Evolutionary conservation across 2,888 invertebrate species (phyloP).

Genomic region (Napeogenes inachia): DNA sequence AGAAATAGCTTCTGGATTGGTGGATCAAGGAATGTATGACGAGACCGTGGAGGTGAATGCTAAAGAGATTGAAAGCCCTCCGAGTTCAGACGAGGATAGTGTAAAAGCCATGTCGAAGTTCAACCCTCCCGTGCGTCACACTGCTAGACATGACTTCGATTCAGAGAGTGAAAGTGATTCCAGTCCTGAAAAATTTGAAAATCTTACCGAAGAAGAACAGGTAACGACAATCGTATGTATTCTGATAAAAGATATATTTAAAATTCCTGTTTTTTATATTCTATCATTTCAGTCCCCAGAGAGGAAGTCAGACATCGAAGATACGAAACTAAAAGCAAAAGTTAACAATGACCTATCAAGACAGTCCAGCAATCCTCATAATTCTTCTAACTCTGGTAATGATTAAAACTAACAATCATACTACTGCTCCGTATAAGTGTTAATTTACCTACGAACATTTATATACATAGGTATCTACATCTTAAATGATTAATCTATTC

Average conservation of each 20-base stretch:
- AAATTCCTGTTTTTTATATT: background rate
- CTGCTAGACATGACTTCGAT: conserved; percentile 66
- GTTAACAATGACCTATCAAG: conserved; percentile 38
- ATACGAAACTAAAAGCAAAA: conserved; percentile 45
- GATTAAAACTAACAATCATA: background rate
- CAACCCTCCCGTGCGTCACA: conserved; percentile 64
- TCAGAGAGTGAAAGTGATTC: conserved; percentile 66
- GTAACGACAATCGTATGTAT: conserved; percentile 35
- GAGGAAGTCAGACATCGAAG: conserved; percentile 49
- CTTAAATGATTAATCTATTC: no score
- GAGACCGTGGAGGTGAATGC: conserved; percentile 78
- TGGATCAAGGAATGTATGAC: conserved; percentile 72
- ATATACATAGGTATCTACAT: no score
- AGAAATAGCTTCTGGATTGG: conserved; percentile 31
- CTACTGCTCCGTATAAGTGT: no score
- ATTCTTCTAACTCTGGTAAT: conserved; percentile 68
- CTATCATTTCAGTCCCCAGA: conserved; percentile 53
- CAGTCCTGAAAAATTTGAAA: conserved; percentile 56
- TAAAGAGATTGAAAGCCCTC: conserved; percentile 76
- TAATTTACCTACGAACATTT: no score
- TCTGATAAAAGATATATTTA: background rate
- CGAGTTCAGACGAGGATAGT: conserved; percentile 53
- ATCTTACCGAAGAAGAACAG: conserved; percentile 53
- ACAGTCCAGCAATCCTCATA: conserved; percentile 43
- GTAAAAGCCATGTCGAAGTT: conserved; percentile 66